phyloP scores from a whole-genome alignment of 2,888 invertebrate species.

The Elmis aenea region DNA sequence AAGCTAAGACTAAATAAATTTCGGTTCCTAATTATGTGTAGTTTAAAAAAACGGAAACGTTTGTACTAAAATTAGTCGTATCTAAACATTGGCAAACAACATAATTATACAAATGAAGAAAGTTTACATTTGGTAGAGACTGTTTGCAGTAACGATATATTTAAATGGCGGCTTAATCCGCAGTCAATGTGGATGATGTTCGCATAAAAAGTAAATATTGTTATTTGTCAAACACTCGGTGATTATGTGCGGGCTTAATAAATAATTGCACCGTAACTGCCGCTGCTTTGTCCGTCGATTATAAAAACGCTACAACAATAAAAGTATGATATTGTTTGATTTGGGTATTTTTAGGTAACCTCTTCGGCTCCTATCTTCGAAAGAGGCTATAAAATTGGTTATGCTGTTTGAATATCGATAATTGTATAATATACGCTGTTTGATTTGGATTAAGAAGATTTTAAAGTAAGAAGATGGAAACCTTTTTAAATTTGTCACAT shows the following conservation, averaged over 20 bases:
- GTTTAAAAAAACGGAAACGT: conserved; percentile 17
- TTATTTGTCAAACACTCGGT: conserved; percentile 44
- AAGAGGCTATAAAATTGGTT: too few relatives aligned
- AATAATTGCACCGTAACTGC: conserved; percentile 28
- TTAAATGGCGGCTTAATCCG: conserved; percentile 31
- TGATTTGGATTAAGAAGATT: too few relatives aligned
- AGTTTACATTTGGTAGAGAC: conserved; percentile 23
- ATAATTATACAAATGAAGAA: conserved; percentile 28
- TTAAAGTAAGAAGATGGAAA: too few relatives aligned
- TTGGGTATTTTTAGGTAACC: too few relatives aligned
- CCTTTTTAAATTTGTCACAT: too few relatives aligned
- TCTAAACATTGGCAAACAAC: conserved; percentile 27
- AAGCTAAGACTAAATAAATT: too few relatives aligned
- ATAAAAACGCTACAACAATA: conserved; percentile 12
- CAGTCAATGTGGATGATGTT: conserved; percentile 32
- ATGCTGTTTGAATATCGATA: too few relatives aligned
- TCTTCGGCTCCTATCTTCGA: too few relatives aligned
- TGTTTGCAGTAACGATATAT: conserved; percentile 28
- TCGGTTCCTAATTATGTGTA: too few relatives aligned
- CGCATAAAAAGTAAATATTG: conserved; percentile 41
- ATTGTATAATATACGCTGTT: too few relatives aligned
- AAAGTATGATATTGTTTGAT: too few relatives aligned
- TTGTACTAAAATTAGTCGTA: conserved; percentile 28
- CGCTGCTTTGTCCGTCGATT: conserved; percentile 22
- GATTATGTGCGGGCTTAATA: conserved; percentile 33